A percentile compares a stretch with the other conserved stretches of the same genome.
Evolutionary conservation across 1,140 invertebrate species (phyloP).

Genomic region (Cardiocondyla obscurior): DNA sequence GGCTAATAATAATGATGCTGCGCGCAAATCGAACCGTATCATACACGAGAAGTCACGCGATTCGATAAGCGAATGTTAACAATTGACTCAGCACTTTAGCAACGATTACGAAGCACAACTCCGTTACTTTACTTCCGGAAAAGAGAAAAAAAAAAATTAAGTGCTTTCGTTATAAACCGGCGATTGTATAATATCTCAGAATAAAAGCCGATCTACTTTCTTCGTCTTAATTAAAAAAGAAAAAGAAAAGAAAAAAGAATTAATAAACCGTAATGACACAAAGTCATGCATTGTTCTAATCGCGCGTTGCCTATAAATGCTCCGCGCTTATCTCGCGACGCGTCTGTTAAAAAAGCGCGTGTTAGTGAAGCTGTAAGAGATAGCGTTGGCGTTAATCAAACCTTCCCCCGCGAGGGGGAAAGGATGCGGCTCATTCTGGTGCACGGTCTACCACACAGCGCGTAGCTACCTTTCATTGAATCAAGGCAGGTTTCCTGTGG

Average conservation of each 20-base stretch:
- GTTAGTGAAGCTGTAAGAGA: slow-evolving; percentile 65
- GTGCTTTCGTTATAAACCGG: neutral
- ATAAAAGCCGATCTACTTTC: neutral
- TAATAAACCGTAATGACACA: neutral
- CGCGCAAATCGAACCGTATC: slow-evolving; percentile 10
- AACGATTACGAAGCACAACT: neutral
- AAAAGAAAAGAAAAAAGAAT: neutral
- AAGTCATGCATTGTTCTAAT: too few species aligned
- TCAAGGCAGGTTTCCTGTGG: slow-evolving; percentile 92
- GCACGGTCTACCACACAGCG: slow-evolving; percentile 59
- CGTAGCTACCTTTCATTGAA: slow-evolving; percentile 88
- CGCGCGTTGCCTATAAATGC: too few species aligned
- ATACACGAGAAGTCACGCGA: slow-evolving; percentile 48
- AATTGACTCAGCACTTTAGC: neutral
- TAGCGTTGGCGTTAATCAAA: slow-evolving; percentile 50
- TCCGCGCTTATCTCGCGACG: neutral
- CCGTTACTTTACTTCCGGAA: neutral
- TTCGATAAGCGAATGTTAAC: neutral
- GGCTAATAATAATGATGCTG: neutral
- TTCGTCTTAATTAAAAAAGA: neutral
- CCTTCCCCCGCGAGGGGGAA: neutral
- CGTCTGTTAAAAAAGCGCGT: slow-evolving; percentile 13
- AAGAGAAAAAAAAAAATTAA: neutral
- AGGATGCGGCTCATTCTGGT: slow-evolving; percentile 51
- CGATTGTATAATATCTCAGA: neutral